A percentile compares a stretch with the other conserved stretches of the same genome.
Evolutionary conservation across 2,797 vertebrate genomes (phyloP).

Genomic region (Cyprinodon diabolis): DNA sequence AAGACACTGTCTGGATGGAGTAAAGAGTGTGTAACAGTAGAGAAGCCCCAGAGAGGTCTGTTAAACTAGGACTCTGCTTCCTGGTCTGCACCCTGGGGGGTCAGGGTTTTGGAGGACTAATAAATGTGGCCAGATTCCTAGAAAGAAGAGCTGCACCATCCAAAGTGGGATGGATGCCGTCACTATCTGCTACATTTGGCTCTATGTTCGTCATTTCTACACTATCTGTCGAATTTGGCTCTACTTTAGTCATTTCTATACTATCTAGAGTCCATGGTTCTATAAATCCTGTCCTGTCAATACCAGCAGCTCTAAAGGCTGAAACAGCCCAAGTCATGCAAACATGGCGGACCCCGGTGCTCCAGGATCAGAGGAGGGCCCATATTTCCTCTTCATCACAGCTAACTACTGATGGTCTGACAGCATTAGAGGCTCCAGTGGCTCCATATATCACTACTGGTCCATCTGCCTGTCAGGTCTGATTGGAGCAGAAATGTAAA

Average conservation of each 20-base stretch:
- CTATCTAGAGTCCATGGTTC: not conserved
- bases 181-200: not conserved
- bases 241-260: conserved; percentile 6
- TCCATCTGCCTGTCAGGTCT: conserved; percentile 57
- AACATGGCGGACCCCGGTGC: conserved; percentile 30
- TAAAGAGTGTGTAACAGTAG: too few relatives aligned
- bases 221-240: not conserved
- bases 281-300: conserved; percentile 49
- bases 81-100: too few relatives aligned
- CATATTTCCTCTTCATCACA: conserved; percentile 45
- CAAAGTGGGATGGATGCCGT: too few relatives aligned
- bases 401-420: conserved; percentile 37
- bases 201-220: conserved; percentile 7
- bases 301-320: conserved; percentile 31
- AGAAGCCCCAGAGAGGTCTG: too few relatives aligned
- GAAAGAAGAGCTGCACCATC: too few relatives aligned
- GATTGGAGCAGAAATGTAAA: conserved; percentile 45
- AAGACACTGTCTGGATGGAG: too few relatives aligned
- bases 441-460: conserved; percentile 37
- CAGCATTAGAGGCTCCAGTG: conserved; percentile 37
- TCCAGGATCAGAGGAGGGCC: conserved; percentile 20
- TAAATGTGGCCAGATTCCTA: too few relatives aligned
- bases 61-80: too few relatives aligned
- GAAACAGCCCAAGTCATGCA: conserved; percentile 32
- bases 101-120: too few relatives aligned